These are phyloP conservation scores for Camarhynchus parvulus DNA, from an alignment of 2,113 vertebrate genomes.

Conservation along the genomic window DNA sequence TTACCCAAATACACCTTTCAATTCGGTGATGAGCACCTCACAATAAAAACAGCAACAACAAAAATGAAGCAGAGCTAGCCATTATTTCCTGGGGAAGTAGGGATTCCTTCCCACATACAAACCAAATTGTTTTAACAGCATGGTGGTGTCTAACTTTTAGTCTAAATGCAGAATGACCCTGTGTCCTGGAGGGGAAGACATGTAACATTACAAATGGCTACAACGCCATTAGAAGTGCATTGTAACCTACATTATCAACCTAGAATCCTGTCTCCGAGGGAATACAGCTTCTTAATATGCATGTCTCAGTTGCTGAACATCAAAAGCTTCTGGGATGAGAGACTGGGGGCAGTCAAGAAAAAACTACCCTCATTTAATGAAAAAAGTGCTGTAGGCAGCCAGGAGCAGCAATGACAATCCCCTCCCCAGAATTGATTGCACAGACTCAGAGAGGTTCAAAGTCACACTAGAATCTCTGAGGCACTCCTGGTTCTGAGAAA, in stretches of 20 bases:
- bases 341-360: slow-evolving; percentile 38
- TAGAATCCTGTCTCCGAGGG: slow-evolving; percentile 54
- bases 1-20: slow-evolving; percentile 71
- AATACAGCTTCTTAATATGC: slow-evolving; percentile 58
- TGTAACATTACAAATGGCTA: slow-evolving; percentile 69
- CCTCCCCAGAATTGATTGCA: slow-evolving; percentile 73
- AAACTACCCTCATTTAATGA: slow-evolving; percentile 68
- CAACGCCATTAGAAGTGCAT: slow-evolving; percentile 73
- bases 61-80: slow-evolving; percentile 46
- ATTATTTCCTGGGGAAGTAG: slow-evolving; percentile 65
- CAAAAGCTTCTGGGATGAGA: slow-evolving; percentile 61
- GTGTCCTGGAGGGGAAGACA: slow-evolving; percentile 78
- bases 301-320: slow-evolving; percentile 64
- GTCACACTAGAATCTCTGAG: slow-evolving; percentile 80
- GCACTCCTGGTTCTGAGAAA: slow-evolving; percentile 82
- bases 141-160: slow-evolving; percentile 39
- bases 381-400: slow-evolving; percentile 75
- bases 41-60: slow-evolving; percentile 48
- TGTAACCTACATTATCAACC: slow-evolving; percentile 67
- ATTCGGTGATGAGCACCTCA: slow-evolving; percentile 73
- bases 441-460: slow-evolving; percentile 81
- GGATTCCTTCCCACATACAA: slow-evolving; percentile 39
- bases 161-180: slow-evolving; percentile 66
- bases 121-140: slow-evolving; percentile 55
- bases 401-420: slow-evolving; percentile 65